phyloP scores from a whole-genome alignment of 2,113 vertebrate genomes.

The Oryzias melastigma region DNA sequence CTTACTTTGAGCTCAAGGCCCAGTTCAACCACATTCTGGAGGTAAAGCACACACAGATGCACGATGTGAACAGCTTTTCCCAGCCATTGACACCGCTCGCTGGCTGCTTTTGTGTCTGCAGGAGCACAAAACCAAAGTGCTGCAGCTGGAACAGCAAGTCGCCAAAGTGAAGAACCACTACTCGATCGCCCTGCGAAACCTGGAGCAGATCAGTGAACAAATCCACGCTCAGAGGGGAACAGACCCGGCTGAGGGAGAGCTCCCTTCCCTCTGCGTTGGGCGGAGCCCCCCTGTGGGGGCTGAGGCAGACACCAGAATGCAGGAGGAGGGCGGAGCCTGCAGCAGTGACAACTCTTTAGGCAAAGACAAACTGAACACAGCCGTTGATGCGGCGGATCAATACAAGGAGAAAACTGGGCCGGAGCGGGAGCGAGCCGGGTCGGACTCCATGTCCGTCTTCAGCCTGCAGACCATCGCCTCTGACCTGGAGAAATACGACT shows the following conservation, averaged over 20 bases:
- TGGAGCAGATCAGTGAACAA: constrained; percentile 94
- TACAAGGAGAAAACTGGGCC: constrained; percentile 60
- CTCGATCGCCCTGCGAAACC: constrained; percentile 85
- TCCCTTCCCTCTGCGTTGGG: constrained; percentile 52
- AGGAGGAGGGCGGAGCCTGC: constrained; percentile 55
- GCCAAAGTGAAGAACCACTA: constrained; percentile 89
- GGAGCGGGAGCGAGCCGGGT: constrained; percentile 67
- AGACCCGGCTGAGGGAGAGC: constrained; percentile 45
- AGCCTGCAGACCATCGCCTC: constrained; percentile 92
- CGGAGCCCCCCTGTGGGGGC: constrained; percentile 77
- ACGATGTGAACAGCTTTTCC: neutral
- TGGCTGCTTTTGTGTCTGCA: constrained; percentile 43
- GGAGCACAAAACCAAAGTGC: constrained; percentile 90
- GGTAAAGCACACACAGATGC: constrained; percentile 65
- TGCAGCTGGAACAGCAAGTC: constrained; percentile 83
- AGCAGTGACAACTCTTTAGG: constrained; percentile 9
- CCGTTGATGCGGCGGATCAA: constrained; percentile 65
- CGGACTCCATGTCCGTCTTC: constrained; percentile 83
- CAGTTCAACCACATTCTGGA: constrained; percentile 93
- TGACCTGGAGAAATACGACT: constrained; percentile 92
- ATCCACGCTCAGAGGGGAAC: constrained; percentile 85
- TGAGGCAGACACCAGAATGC: constrained; percentile 57
- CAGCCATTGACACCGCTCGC: too few species aligned
- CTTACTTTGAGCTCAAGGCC: constrained; percentile 93
- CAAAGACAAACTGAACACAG: constrained; percentile 46